Conservation (phyloP, 2,113 vertebrate species). For the Heliornis fulica region DNA sequence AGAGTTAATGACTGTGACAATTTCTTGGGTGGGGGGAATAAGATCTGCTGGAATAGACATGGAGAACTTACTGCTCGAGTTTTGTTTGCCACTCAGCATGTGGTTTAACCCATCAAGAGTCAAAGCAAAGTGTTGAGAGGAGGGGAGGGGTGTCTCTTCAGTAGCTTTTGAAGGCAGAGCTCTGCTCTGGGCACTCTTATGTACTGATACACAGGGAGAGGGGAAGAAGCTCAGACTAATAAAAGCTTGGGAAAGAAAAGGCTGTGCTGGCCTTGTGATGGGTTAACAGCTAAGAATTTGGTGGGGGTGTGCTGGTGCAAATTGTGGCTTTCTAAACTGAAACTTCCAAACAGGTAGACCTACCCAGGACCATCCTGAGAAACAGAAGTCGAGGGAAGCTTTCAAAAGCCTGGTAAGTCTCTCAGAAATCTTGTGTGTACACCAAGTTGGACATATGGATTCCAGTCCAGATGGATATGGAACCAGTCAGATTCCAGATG, state of each 20-base stretch:
- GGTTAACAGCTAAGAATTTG: neutral
- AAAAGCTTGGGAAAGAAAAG: neutral
- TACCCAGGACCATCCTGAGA: neutral
- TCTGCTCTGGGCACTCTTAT: neutral
- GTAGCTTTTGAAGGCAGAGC: neutral
- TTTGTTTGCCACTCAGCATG: neutral
- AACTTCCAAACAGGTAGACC: neutral
- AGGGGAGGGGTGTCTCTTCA: neutral
- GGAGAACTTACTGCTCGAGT: neutral
- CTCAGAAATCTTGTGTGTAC: neutral
- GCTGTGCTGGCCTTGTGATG: neutral
- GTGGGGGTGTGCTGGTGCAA: neutral
- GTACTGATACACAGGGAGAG: accelerated
- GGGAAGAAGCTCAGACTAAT: neutral
- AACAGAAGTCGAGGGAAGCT: neutral
- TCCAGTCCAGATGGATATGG: too few relatives aligned
- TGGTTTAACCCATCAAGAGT: neutral
- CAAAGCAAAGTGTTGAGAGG: neutral
- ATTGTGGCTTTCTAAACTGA: neutral
- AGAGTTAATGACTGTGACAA: neutral
- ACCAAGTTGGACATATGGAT: neutral
- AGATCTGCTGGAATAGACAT: neutral
- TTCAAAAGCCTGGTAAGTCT: neutral
- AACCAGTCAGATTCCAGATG: too few relatives aligned
- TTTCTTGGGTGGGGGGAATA: neutral